Conservation (phyloP, 1,140 invertebrate genomes). For the Drosophila bocqueti region DNA sequence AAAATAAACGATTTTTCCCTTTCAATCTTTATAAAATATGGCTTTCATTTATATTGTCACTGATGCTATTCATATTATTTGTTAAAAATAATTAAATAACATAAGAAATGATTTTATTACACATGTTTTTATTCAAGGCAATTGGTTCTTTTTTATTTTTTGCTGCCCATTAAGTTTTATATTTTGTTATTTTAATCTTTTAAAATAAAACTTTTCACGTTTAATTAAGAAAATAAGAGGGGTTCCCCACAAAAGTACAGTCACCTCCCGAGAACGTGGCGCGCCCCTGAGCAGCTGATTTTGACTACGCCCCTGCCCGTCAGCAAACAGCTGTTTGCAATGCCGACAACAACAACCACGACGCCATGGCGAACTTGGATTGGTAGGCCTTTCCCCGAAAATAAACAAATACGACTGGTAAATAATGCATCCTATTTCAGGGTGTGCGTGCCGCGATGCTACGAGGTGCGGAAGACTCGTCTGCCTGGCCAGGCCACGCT, state of each 20-base stretch:
- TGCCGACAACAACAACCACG: constrained; percentile 51
- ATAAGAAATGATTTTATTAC: no score
- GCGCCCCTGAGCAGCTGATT: neutral
- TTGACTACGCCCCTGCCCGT: constrained; percentile 9
- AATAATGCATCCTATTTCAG: constrained; percentile 33
- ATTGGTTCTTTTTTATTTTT: no score
- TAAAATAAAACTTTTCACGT: neutral
- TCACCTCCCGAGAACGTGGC: neutral
- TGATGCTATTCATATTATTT: neutral
- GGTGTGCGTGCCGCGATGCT: constrained; percentile 68
- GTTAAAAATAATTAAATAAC: no score
- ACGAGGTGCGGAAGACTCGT: constrained; percentile 59
- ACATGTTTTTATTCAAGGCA: no score
- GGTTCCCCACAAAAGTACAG: constrained; percentile 6
- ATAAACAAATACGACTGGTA: constrained; percentile 56
- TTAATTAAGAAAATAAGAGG: neutral
- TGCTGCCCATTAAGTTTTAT: neutral
- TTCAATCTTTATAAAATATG: neutral
- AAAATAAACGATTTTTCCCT: neutral
- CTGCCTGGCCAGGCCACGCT: constrained; percentile 39
- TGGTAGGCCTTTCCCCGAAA: constrained; percentile 51
- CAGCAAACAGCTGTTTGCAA: constrained; percentile 37
- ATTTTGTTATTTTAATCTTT: no score
- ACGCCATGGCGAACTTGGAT: constrained; percentile 67
- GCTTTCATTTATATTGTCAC: neutral